Conservation (phyloP, 2,797 vertebrate species). For the Coilia nasus region DNA sequence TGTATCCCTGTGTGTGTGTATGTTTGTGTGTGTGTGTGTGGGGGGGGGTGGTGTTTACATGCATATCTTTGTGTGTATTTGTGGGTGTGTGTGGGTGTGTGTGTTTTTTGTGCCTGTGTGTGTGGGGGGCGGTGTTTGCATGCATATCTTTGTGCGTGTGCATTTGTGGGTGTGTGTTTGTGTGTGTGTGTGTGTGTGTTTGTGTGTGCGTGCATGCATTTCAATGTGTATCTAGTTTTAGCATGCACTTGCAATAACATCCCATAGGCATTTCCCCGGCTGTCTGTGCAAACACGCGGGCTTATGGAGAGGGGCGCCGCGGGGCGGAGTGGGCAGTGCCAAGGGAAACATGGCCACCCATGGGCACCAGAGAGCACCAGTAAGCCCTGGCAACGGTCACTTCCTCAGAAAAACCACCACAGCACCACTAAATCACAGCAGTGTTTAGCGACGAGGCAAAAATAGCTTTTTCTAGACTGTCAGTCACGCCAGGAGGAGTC, state of each 20-base stretch:
- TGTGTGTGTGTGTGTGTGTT: constrained; percentile 28
- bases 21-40: background rate
- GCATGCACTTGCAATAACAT: constrained; percentile 52
- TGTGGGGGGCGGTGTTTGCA: constrained; percentile 4
- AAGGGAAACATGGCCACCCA: constrained; percentile 43
- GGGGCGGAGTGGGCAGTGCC: constrained; percentile 29
- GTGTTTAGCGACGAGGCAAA: background rate
- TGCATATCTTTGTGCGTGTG: background rate
- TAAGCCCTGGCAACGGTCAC: constrained; percentile 28
- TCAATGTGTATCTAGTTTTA: constrained; percentile 17
- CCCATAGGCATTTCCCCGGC: constrained; percentile 39
- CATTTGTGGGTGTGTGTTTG: background rate
- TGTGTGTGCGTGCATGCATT: constrained; percentile 16
- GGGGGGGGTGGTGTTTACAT: too few species aligned
- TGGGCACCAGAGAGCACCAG: background rate
- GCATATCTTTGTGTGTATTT: background rate
- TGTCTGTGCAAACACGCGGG: constrained; percentile 34
- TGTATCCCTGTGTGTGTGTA: background rate
- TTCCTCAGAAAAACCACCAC: constrained; percentile 2
- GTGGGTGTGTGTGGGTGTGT: too few species aligned
- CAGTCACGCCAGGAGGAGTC: background rate
- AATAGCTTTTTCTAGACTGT: background rate
- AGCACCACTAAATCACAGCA: background rate
- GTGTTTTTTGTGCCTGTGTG: background rate
- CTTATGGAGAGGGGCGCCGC: background rate